Conservation (phyloP, 2,113 vertebrate species). For the Smithornis capensis region DNA sequence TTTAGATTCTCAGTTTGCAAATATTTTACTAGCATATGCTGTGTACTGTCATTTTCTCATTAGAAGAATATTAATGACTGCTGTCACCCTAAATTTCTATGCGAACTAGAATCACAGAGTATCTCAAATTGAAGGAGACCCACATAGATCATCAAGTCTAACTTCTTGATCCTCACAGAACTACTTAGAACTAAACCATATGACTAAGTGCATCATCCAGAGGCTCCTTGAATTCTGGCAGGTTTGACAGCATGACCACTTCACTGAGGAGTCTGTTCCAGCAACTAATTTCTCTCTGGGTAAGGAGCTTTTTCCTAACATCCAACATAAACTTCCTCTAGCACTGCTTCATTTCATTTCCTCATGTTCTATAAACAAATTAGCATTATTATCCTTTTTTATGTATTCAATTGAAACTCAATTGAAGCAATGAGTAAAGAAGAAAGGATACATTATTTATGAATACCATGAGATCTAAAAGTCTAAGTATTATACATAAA, state of each 20-base stretch:
- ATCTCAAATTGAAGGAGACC: not conserved
- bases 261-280: not conserved
- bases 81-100: not conserved
- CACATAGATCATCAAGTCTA: not conserved
- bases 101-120: not conserved
- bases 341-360: not conserved
- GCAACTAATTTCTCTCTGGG: rapidly evolving
- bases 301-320: not conserved
- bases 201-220: not conserved
- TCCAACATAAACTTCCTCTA: not conserved
- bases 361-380: not conserved
- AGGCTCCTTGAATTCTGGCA: not conserved
- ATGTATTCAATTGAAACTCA: not conserved
- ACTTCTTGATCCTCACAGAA: not conserved
- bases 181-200: not conserved
- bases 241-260: not conserved
- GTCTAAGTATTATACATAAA: not conserved
- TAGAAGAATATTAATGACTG: not conserved
- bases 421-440: not conserved
- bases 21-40: not conserved
- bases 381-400: not conserved
- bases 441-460: not conserved
- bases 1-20: not conserved
- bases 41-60: not conserved
- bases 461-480: not conserved